A percentile compares a stretch with the other conserved stretches of the same genome.
Evolutionary conservation across 2,888 invertebrate genomes (phyloP).

Genomic region (Sympetrum striolatum): DNA sequence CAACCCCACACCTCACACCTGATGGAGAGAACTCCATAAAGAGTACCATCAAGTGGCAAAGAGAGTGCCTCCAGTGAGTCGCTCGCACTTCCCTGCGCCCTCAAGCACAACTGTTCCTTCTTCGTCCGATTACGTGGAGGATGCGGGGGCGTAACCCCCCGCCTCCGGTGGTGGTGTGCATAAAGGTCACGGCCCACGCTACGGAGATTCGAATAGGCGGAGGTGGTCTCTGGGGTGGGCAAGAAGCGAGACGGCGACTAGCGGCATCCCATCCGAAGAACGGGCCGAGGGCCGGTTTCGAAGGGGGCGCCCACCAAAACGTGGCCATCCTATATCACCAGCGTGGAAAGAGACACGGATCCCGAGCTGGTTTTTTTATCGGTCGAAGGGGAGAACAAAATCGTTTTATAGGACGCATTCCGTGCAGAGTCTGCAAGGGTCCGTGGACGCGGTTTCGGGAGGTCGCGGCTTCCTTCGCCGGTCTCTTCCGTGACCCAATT

Average conservation of each 20-base stretch:
- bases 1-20: neutral
- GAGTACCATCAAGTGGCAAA: neutral
- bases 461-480: conserved; percentile 13
- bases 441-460: conserved; percentile 12
- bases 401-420: neutral
- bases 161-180: neutral
- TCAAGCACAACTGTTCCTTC: neutral
- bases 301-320: conserved; percentile 2
- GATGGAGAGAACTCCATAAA: neutral
- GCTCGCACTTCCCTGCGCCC: neutral
- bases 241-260: neutral
- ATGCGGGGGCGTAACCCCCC: neutral
- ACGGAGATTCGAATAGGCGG: neutral
- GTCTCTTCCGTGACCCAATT: conserved; percentile 22
- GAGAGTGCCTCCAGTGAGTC: neutral
- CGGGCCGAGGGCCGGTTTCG: neutral
- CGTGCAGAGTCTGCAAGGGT: no score
- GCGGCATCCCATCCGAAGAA: neutral
- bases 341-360: no score
- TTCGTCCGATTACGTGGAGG: conserved; percentile 1
- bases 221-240: neutral
- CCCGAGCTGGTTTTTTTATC: no score
- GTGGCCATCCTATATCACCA: neutral
- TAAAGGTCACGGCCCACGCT: conserved; percentile 23
- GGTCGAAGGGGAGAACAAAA: neutral